Evolutionary conservation across 2,797 vertebrate species (phyloP), one percentile per base, ranked within the genome.

Genomic region (Chaetophractus vellerosus): DNA sequence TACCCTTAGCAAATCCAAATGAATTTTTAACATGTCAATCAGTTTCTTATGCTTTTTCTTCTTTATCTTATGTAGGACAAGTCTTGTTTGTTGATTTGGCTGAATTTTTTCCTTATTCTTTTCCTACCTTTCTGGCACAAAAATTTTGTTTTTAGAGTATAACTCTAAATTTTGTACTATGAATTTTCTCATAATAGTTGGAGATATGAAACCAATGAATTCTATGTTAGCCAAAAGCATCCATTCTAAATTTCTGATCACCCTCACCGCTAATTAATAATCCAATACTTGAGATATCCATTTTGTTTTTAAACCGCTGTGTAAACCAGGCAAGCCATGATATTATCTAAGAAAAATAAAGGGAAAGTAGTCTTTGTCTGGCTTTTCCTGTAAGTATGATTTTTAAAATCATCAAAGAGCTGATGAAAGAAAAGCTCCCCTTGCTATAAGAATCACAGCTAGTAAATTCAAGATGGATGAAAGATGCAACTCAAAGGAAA

Each of bases 181-280:
- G 21, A 33, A 38, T 36, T 55, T 88, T 76, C 31, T 21, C 72
- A 11, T 66, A 69, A 11, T 66, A 69, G 9, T 80, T 11, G 21
- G 1, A 14, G 14, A 75, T 79, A 72, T 64, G 64, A 2, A 18
- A 81, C 50, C 19, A 80, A 7, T 95, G 72, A 57, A 41, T 89
- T 85, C 18, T 90, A 9, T 90, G 7, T 59, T 82, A 48, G 6
- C 7, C 26, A 57, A 78, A 69, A 88, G 31, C 5, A 31, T 55
- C 9, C 24, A 74, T 88, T 15, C 12, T 84, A 91, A 79, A 68
- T 91, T 90, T 50, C n/a, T 33, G 7, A 57, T 84, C 11, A 90
- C 28, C 2, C 11, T 88, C 24, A 12, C 23, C 38, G 5, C 19
- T 61, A 14, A 79, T 9, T 7, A 84, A 84, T 74, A 80, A 88